A percentile compares a stretch with the other conserved stretches of the same genome.
Conservation (phyloP, 2,888 invertebrate species). For the Arge pagana region DNA sequence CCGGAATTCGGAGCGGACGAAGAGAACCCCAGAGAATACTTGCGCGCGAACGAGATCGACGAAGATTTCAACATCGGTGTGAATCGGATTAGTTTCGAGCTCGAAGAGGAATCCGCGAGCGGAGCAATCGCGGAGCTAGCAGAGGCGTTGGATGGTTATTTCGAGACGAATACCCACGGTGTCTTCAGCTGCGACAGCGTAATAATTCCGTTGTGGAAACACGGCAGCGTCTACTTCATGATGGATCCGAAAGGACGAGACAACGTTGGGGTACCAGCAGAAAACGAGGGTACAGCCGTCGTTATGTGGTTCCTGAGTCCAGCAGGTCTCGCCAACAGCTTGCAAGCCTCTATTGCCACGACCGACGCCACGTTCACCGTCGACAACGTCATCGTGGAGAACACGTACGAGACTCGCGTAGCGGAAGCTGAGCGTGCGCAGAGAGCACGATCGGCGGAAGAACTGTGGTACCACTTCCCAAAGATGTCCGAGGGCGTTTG, state of each 20-base stretch:
- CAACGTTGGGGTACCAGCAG: constrained; percentile 34
- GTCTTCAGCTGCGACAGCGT: constrained; percentile 59
- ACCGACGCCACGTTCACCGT: constrained; percentile 35
- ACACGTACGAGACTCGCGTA: constrained; percentile 41
- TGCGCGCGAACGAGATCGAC: constrained; percentile 57
- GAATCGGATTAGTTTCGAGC: constrained; percentile 52
- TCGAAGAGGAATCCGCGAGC: constrained; percentile 58
- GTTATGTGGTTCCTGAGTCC: constrained; percentile 47
- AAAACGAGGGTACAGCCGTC: constrained; percentile 40
- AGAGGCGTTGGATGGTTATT: constrained; percentile 63
- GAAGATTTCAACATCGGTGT: constrained; percentile 58
- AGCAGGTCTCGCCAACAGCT: constrained; percentile 31
- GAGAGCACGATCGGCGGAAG: constrained; percentile 36
- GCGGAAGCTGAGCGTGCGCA: constrained; percentile 31
- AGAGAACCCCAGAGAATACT: constrained; percentile 50
- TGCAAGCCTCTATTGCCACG: constrained; percentile 28
- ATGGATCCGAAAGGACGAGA: constrained; percentile 48
- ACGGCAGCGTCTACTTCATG: constrained; percentile 42
- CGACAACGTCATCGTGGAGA: constrained; percentile 42
- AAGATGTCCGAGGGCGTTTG: constrained; percentile 43
- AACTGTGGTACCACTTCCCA: constrained; percentile 44
- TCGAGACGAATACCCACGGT: constrained; percentile 62
- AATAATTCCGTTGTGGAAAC: constrained; percentile 55
- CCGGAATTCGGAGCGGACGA: constrained; percentile 63
- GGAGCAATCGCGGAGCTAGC: constrained; percentile 58